A percentile compares a stretch with the other conserved stretches of the same genome.
These are phyloP conservation scores for Rotaria sp. DNA, from an alignment of 2,888 invertebrate species.

Conservation along the genomic window DNA sequence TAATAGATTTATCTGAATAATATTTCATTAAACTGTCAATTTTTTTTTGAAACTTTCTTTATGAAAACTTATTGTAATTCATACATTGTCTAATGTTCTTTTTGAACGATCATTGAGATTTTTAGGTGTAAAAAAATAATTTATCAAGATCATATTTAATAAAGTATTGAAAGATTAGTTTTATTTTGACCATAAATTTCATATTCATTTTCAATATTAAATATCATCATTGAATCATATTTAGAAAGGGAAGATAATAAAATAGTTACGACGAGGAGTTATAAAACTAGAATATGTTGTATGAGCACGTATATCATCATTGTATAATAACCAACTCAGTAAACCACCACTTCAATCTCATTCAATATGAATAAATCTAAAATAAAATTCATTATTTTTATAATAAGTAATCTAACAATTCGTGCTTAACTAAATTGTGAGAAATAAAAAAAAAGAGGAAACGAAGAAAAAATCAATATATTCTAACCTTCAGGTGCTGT, in stretches of 20 bases:
- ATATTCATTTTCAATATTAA: slow-evolving; percentile 43
- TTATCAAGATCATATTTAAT: slow-evolving; percentile 44
- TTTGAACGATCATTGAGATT: slow-evolving; percentile 32
- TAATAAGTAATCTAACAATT: too few species aligned
- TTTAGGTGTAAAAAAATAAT: slow-evolving; percentile 43
- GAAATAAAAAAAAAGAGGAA: too few species aligned
- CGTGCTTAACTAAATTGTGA: too few species aligned
- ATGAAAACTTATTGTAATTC: slow-evolving; percentile 42
- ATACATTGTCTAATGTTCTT: slow-evolving; percentile 41
- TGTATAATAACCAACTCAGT: slow-evolving; percentile 57
- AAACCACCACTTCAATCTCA: slow-evolving; percentile 47
- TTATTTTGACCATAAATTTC: slow-evolving; percentile 43
- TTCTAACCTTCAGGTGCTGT: too few species aligned
- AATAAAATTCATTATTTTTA: background rate
- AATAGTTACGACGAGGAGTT: background rate
- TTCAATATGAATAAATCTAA: slow-evolving; percentile 44
- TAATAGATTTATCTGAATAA: slow-evolving; percentile 42
- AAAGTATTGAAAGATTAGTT: too few species aligned
- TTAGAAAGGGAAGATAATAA: too few species aligned
- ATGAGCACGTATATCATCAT: slow-evolving; percentile 55
- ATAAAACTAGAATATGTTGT: slow-evolving; percentile 48
- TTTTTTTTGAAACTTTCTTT: slow-evolving; percentile 31
- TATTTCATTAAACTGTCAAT: slow-evolving; percentile 1
- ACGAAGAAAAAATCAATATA: too few species aligned
- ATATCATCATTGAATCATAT: slow-evolving; percentile 43